Evolutionary conservation across 2,797 vertebrate species (phyloP), one percentile per base, ranked within the genome.

Genomic region (Scarus forsteni): DNA sequence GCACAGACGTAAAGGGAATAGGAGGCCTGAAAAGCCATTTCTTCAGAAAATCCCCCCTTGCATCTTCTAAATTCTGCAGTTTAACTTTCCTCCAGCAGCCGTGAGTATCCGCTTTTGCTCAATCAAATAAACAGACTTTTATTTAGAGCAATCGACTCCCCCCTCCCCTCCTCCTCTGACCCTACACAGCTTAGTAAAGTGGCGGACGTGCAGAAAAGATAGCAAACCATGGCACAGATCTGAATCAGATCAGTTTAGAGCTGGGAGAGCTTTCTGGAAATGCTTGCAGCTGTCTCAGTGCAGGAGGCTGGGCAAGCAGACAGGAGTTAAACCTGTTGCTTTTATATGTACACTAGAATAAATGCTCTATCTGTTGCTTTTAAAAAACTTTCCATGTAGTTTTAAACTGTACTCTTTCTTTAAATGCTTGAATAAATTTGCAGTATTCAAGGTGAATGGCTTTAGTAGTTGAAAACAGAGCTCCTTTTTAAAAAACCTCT

Each of bases 71-170:
- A 18, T 66, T n/a, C 57, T 71, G 74, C 67, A 53, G 19, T 15
- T 78, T 68, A 11, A 46, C 38, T 73, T 16, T 66, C 60, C 62
- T 27, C 14, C 80, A 11, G 59, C 66, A 49, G 79, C 73, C 8
- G 93, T 94, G 71, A 94, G 93, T 93, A 93, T 69, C 34, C 18
- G 35, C 45, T 67, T 71, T 71, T 65, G 39, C 40, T 3, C 0
- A 27, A 48, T 70, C 35, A 38, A 68, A 70, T 36, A 57, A 66
- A 53, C 49, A 74, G 59, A 44, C 50, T 53, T 10, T 16, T 40
- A 56, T 49, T 3, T 38, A 27, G 39, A 35, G 59, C 18, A 43
- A 66, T 0, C 59, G 50, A 67, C 5, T 1, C 36, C 0, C 53
- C 40, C 44, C 49, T 38, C 10, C 19, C 16, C 8, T 34, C 27